Evolutionary conservation across 2,113 vertebrate genomes (phyloP).

Genomic region (Piprites chloris): DNA sequence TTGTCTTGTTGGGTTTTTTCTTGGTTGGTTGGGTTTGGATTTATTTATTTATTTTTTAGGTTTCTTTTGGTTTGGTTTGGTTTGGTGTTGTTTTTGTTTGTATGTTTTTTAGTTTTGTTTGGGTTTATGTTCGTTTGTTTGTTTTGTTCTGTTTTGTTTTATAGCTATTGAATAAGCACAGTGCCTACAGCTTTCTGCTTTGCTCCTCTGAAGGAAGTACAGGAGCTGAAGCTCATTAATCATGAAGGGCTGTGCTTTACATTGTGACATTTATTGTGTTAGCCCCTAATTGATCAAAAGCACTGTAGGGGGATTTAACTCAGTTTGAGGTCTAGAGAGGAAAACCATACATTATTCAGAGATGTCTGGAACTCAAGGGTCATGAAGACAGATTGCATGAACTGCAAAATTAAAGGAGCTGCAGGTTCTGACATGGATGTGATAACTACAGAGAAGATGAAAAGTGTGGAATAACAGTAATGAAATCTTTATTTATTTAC

Average conservation of each 20-base stretch:
- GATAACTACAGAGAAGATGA: not conserved
- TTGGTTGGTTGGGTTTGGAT: not conserved
- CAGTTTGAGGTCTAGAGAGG: not conserved
- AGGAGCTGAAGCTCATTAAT: not conserved
- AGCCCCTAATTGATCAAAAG: not conserved
- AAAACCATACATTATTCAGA: conserved; percentile 10
- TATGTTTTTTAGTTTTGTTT: not conserved
- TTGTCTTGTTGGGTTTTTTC: not conserved
- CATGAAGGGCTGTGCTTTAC: not conserved
- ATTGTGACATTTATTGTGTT: not conserved
- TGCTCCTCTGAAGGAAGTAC: not conserved
- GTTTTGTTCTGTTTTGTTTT: not conserved
- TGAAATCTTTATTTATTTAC: not conserved
- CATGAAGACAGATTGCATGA: not conserved
- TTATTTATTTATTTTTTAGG: too few relatives aligned
- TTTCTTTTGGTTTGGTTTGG: not conserved
- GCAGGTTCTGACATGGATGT: not conserved
- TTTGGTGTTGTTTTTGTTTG: too few relatives aligned
- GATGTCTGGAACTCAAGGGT: not conserved
- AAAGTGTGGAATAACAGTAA: not conserved
- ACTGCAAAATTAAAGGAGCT: not conserved
- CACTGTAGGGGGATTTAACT: not conserved
- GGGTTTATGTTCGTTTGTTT: too few relatives aligned
- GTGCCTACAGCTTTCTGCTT: not conserved
- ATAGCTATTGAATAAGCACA: not conserved